Percentiles rank a stretch among this genome's conserved stretches.
phyloP scores from a whole-genome alignment of 2,888 invertebrate genomes.

The Agrotis puta region DNA sequence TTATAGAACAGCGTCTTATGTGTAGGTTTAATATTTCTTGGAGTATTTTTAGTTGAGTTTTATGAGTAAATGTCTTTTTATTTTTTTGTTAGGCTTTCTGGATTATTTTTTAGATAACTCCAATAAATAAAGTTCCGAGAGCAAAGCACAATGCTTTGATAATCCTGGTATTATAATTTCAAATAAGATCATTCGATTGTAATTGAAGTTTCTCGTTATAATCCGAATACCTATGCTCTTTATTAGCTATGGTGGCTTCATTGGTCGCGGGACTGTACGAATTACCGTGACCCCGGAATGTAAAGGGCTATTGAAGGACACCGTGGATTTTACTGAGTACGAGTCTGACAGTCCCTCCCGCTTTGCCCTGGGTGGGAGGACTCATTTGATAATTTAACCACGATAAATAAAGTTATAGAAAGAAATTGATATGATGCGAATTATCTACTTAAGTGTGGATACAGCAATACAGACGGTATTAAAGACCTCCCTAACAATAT shows the following conservation, averaged over 20 bases:
- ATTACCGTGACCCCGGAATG: too few species aligned
- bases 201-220: neutral
- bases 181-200: neutral
- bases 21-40: neutral
- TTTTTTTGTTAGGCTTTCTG: neutral
- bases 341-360: too few species aligned
- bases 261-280: too few species aligned
- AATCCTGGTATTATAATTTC: constrained; percentile 7
- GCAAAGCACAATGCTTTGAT: neutral
- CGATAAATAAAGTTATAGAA: too few species aligned
- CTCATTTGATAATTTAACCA: too few species aligned
- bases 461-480: neutral
- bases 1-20: constrained; percentile 12
- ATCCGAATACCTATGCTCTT: neutral
- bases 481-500: neutral
- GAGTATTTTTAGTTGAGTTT: constrained; percentile 2
- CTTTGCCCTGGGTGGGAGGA: too few species aligned
- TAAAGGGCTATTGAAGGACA: too few species aligned
- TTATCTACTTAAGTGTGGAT: neutral
- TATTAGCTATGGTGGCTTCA: neutral
- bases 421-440: too few species aligned
- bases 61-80: neutral
- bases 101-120: neutral
- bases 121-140: neutral
- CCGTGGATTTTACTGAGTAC: too few species aligned